Base-by-base conservation (phyloP, 2,888 invertebrate species). In the Coenonympha arcania region DNA sequence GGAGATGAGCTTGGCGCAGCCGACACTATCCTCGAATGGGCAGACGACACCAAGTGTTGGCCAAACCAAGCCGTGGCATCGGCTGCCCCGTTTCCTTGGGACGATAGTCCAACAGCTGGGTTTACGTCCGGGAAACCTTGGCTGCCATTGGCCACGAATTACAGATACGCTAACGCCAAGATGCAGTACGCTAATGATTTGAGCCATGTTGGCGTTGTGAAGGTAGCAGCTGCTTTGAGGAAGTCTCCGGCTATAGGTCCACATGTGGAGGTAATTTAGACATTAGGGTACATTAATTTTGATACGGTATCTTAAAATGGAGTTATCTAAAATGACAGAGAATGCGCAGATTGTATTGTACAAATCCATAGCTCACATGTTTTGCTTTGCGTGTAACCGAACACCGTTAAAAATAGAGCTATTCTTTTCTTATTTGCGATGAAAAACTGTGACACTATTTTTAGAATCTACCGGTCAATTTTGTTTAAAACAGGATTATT, bases 1-100 rank as follows among this genome's bases (percentile, higher is more conserved):
- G 95, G 94, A 8, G 93, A 94, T 59, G 93, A 94, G 64, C 87
- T 94, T 1, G 93, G 91, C 1, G 68, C 71, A 0, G 76, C 78
- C 0, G 85, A 85, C 49, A 70, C 91, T 81, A 90, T 89, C 85
- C 66, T 88, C 60, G 66, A 75, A 63, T 71, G 84, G 90, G 63
- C 73, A 55, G 52, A 75, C 58, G 85, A 52, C 72, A 87, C 63
- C 71, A 55, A 57, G 9, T 88, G 73, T 74, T 91, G 79, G 77
- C 73, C 90, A 73, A 39, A 86, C 78, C 0, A 19, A 1, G 26
- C 60, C 0, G 50, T 46, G 2, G 62, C 83, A 0, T 71, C 74
- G 8, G 63, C 70, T 3, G 73, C 79, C 0, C 85, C 85, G 0
- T 79, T 86, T 51, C 77, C 86, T 0, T 86, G 86, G 86, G 81